These are phyloP conservation scores for Drosophila siamana DNA, from an alignment of 2,888 invertebrate species.

Conservation along the genomic window DNA sequence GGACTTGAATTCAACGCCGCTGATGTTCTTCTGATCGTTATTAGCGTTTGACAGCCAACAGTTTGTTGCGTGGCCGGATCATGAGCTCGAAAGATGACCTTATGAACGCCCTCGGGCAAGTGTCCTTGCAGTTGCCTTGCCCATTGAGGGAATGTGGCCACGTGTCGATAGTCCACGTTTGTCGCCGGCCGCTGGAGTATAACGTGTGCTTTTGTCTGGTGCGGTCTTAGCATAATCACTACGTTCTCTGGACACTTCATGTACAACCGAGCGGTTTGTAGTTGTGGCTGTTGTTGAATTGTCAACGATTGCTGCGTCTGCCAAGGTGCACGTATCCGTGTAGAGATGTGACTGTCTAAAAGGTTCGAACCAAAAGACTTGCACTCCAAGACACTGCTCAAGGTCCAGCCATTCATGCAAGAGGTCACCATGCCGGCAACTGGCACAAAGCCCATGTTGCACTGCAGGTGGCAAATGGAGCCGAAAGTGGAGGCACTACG, in stretches of 20 bases:
- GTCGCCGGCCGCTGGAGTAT: slow-evolving; percentile 87
- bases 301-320: slow-evolving; percentile 5
- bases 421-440: slow-evolving; percentile 75
- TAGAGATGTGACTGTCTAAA: slow-evolving; percentile 14
- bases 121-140: slow-evolving; percentile 87
- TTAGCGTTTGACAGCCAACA: slow-evolving; percentile 87
- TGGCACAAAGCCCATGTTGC: slow-evolving; percentile 86
- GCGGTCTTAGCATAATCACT: slow-evolving; percentile 86
- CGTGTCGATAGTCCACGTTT: slow-evolving; percentile 89
- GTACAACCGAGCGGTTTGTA: slow-evolving; percentile 83
- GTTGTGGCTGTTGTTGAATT: slow-evolving; percentile 10
- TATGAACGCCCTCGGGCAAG: slow-evolving; percentile 87
- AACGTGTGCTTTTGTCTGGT: slow-evolving; percentile 81
- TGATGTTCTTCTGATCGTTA: slow-evolving; percentile 86
- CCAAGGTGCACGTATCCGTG: slow-evolving; percentile 16
- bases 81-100: slow-evolving; percentile 87
- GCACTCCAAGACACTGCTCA: slow-evolving; percentile 82
- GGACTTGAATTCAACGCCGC: slow-evolving; percentile 67
- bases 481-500: slow-evolving; percentile 85
- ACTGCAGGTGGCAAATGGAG: slow-evolving; percentile 86
- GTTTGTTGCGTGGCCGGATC: slow-evolving; percentile 87
- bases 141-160: slow-evolving; percentile 88
- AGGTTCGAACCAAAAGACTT: slow-evolving; percentile 40
- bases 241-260: slow-evolving; percentile 89
- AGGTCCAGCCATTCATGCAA: slow-evolving; percentile 84